phyloP scores from a whole-genome alignment of 1,140 invertebrate species.

The Drosophila repletoides region DNA sequence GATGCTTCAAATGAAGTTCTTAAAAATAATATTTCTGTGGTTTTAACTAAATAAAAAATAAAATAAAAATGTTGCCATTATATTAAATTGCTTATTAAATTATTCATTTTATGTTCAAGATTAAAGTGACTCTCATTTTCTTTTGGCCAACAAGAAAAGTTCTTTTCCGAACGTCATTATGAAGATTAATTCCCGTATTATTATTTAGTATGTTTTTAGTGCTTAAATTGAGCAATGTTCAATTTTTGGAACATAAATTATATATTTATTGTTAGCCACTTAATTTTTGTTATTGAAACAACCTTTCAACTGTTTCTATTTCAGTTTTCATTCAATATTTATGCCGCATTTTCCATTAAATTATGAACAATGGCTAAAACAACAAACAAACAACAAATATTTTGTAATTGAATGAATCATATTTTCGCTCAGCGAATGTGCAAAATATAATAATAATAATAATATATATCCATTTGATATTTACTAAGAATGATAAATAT shows the following conservation, averaged over 20 bases:
- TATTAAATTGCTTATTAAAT: too few species aligned
- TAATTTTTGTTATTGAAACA: slow-evolving; percentile 15
- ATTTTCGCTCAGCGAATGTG: slow-evolving; percentile 62
- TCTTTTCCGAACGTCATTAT: background rate
- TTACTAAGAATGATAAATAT: slow-evolving; percentile 52
- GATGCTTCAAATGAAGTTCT: too few species aligned
- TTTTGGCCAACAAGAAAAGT: background rate
- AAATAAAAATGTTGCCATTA: too few species aligned
- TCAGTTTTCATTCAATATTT: slow-evolving; percentile 55
- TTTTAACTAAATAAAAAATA: too few species aligned
- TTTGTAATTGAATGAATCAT: slow-evolving; percentile 74
- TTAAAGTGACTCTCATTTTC: background rate
- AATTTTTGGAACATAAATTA: slow-evolving; percentile 66
- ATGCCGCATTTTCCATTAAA: slow-evolving; percentile 49
- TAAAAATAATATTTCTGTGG: too few species aligned
- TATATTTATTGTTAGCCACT: slow-evolving; percentile 57
- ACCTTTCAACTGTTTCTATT: slow-evolving; percentile 40
- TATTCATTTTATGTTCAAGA: background rate
- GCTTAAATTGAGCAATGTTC: slow-evolving; percentile 23
- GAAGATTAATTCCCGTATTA: slow-evolving; percentile 5
- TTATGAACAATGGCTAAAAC: slow-evolving; percentile 44
- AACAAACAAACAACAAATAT: slow-evolving; percentile 45
- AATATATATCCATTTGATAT: slow-evolving; percentile 71
- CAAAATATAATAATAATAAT: slow-evolving; percentile 67
- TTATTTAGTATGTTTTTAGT: slow-evolving; percentile 32